Evolutionary conservation across 2,888 invertebrate genomes (phyloP), one percentile per base, ranked within the genome.

Genomic region (Volucella inanis): DNA sequence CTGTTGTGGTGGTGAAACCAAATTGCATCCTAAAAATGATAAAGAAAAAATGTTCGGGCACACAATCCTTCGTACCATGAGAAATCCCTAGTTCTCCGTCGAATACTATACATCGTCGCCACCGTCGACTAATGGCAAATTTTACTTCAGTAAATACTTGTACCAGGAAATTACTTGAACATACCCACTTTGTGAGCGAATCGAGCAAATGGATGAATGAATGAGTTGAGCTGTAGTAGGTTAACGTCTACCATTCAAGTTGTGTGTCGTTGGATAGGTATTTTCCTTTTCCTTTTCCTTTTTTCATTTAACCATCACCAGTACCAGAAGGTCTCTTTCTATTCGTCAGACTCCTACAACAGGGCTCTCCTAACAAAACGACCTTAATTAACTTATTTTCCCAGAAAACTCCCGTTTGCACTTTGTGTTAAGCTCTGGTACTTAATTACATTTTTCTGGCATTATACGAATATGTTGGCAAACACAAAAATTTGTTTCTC

Each of bases 341-440:
- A 45, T 64, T n/a, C 22, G 15, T 41, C 39, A 18, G 11, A 11
- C 2, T 10, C 22, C 18, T 62, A 39, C 70, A 22, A 9, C 8
- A 49, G n/a, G 49, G 38, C 39, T 41, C 47, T 54, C 62, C 43
- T 14, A 38, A 52, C 52, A 64, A 57, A 76, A 55, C 80, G 80
- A 75, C 75, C 75, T 80, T 84, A 80, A 84, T 84, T 84, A 84
- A 76, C 84, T 84, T 76, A 84, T 76, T 84, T 79, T 80, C 49
- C 49, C 61, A 59, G 68, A 84, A 75, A 64, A 68, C 52, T 54
- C 77, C 41, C 47, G 50, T 67, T 62, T 47, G 52, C 41, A 45
- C 54, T 74, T 45, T 67, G 22, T 72, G 65, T 55, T 77, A 74
- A 83, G 82, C 67, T 62, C 59, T 62, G 57, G 49, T 62, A 68